A percentile compares a stretch with the other conserved stretches of the same genome.
These are phyloP conservation scores for Clupea harengus DNA, from an alignment of 2,113 vertebrate genomes.

Conservation along the genomic window DNA sequence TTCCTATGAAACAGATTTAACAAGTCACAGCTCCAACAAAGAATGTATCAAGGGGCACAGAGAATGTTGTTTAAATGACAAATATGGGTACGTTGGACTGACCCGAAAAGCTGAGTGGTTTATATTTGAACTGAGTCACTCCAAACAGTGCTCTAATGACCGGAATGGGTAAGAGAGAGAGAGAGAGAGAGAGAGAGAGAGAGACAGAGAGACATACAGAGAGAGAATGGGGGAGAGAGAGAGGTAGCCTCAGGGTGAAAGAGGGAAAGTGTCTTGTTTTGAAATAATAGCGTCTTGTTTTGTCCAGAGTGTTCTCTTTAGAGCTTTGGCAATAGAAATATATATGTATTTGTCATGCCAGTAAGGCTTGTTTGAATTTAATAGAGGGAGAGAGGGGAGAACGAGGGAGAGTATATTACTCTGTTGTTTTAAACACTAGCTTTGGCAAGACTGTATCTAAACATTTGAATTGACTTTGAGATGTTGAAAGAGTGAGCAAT, in stretches of 20 bases:
- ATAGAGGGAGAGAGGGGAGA: background rate
- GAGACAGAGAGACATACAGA: slow-evolving; percentile 29
- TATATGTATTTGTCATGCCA: background rate
- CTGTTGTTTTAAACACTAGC: background rate
- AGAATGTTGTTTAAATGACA: background rate
- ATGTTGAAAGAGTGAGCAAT: background rate
- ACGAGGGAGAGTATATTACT: background rate
- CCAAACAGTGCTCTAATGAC: background rate
- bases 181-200: background rate
- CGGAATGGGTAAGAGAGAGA: slow-evolving; percentile 31
- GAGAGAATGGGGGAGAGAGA: background rate
- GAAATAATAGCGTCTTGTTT: background rate
- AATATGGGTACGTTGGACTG: background rate
- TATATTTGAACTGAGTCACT: background rate
- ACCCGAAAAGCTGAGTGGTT: background rate
- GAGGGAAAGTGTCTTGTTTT: background rate
- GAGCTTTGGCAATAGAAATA: background rate
- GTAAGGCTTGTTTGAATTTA: background rate
- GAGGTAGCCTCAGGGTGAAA: no score
- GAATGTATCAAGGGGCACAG: background rate
- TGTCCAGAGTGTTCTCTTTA: background rate
- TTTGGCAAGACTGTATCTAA: background rate
- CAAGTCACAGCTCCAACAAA: background rate
- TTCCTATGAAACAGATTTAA: background rate
- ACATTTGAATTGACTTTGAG: background rate